phyloP scores from a whole-genome alignment of 2,888 invertebrate species.

The Andricus quercusramuli region DNA sequence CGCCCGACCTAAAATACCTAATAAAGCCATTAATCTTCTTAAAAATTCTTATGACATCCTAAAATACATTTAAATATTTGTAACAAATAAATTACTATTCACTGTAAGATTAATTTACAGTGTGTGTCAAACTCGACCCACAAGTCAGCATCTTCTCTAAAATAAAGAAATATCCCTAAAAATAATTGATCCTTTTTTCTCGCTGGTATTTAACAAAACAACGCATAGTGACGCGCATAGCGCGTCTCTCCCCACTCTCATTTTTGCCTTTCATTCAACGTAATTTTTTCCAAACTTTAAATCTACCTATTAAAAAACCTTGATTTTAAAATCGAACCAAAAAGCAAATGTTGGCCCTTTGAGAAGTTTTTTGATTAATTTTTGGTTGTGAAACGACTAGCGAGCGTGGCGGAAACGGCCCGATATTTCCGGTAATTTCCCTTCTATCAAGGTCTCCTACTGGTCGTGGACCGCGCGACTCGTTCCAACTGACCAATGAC shows the following conservation, averaged over 20 bases:
- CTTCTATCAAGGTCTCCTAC: neutral
- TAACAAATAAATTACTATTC: too few species aligned
- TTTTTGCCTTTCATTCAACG: neutral
- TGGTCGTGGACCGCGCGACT: neutral
- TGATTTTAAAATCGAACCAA: neutral
- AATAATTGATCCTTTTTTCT: neutral
- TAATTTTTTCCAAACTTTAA: slow-evolving; percentile 1
- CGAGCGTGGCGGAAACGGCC: slow-evolving; percentile 34
- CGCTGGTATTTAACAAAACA: neutral
- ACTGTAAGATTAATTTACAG: neutral
- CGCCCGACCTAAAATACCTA: too few species aligned
- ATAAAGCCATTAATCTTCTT: neutral
- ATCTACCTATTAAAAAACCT: neutral
- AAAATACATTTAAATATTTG: too few species aligned
- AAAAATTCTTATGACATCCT: neutral
- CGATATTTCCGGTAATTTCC: slow-evolving; percentile 37
- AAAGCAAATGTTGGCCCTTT: neutral
- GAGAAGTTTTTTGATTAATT: neutral
- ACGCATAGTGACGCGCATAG: slow-evolving; percentile 5
- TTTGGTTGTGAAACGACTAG: slow-evolving; percentile 34
- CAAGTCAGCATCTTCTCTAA: neutral
- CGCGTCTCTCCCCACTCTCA: slow-evolving; percentile 27
- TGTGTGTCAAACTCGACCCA: neutral
- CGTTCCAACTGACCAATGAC: slow-evolving; percentile 18
- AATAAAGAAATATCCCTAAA: neutral